Percentiles rank a stretch among this genome's conserved stretches.
phyloP scores from a whole-genome alignment of 2,797 vertebrate genomes.

The Peromyscus aztecus region DNA sequence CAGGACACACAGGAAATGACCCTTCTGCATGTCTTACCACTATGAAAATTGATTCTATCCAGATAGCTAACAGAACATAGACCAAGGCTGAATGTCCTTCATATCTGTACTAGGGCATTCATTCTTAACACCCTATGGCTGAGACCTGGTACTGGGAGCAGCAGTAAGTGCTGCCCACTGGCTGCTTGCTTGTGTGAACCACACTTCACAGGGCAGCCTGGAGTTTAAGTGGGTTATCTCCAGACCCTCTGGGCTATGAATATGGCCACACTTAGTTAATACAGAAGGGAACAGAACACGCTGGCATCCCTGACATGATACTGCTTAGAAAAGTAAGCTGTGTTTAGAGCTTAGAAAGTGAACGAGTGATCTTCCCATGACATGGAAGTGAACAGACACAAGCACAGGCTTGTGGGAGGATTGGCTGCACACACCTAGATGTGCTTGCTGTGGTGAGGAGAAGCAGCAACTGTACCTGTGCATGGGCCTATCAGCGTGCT shows the following conservation, averaged over 20 bases:
- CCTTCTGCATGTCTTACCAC: slow-evolving; percentile 78
- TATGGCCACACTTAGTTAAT: background rate
- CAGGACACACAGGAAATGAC: slow-evolving; percentile 82
- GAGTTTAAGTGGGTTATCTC: background rate
- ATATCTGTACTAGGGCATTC: background rate
- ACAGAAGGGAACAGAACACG: background rate
- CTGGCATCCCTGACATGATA: background rate
- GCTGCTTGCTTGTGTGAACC: background rate
- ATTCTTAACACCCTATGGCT: background rate
- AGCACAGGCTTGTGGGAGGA: background rate
- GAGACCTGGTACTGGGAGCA: background rate
- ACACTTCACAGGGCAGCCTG: background rate
- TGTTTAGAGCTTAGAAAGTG: background rate
- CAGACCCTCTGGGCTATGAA: background rate
- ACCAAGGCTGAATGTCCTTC: background rate
- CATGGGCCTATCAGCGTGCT: background rate
- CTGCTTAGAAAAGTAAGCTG: slow-evolving; percentile 15
- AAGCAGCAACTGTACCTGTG: background rate
- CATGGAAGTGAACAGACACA: background rate
- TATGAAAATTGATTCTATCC: slow-evolving; percentile 83
- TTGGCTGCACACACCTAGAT: fast-evolving
- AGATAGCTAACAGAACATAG: slow-evolving; percentile 72
- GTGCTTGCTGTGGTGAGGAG: background rate
- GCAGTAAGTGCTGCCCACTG: background rate
- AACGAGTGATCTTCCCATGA: background rate